These are phyloP conservation scores for Rhea americana DNA, from an alignment of 2,113 vertebrate genomes.

Conservation along the genomic window DNA sequence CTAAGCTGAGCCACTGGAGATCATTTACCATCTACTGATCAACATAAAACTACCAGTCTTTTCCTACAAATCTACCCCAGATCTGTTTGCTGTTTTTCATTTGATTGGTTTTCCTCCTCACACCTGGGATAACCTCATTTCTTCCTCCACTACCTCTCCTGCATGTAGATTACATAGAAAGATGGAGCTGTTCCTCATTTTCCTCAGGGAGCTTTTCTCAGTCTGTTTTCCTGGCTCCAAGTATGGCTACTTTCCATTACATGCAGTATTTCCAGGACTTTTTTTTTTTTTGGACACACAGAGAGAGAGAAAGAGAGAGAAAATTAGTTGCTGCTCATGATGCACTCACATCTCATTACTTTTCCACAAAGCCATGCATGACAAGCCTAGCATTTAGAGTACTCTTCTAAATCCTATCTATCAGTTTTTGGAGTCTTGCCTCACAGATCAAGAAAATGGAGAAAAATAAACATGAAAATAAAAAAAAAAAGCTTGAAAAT, in stretches of 20 bases:
- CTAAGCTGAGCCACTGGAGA: neutral
- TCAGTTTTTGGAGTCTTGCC: neutral
- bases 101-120: neutral
- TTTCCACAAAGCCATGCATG: neutral
- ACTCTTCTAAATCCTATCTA: neutral
- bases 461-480: neutral
- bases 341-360: neutral
- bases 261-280: neutral
- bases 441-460: neutral
- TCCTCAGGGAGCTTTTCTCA: neutral
- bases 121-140: neutral
- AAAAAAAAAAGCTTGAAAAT: neutral
- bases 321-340: neutral
- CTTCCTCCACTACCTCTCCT: neutral
- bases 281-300: neutral
- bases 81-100: accelerated
- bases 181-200: neutral
- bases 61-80: neutral
- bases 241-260: neutral
- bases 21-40: neutral
- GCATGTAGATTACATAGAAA: neutral
- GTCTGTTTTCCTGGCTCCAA: neutral
- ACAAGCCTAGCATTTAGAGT: neutral
- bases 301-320: neutral
- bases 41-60: neutral